Percentiles rank a stretch among this genome's conserved stretches.
Conservation (phyloP, 2,113 vertebrate species). For the Oceanodroma tethys region DNA sequence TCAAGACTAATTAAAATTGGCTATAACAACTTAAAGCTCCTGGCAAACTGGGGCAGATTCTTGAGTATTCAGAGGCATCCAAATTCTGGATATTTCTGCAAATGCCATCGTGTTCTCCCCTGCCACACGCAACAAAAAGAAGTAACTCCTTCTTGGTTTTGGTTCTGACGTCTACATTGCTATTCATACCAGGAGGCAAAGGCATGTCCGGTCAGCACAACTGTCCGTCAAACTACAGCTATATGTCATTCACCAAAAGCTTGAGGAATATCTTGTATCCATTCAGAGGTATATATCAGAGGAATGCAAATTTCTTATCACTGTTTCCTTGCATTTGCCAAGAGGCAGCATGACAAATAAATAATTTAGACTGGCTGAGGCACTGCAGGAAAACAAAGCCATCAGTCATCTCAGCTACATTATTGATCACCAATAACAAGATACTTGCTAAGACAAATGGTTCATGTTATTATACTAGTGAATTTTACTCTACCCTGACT, state of each 20-base stretch:
- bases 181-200: background rate
- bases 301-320: constrained; percentile 61
- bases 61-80: background rate
- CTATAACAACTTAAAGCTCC: background rate
- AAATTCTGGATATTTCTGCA: background rate
- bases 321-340: constrained; percentile 64
- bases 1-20: background rate
- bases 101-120: background rate
- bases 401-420: constrained; percentile 73
- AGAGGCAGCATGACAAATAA: constrained; percentile 74
- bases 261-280: background rate
- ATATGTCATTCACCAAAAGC: background rate
- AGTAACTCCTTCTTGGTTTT: background rate
- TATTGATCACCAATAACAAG: constrained; percentile 83
- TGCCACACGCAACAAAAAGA: background rate
- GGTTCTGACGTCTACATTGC: background rate
- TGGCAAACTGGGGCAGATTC: background rate
- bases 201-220: background rate
- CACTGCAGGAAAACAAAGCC: constrained; percentile 69
- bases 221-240: background rate
- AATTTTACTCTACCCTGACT: constrained; percentile 71
- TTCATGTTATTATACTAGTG: constrained; percentile 68
- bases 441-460: constrained; percentile 80
- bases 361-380: constrained; percentile 73
- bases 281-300: background rate